A percentile compares a stretch with the other conserved stretches of the same genome.
phyloP scores from a whole-genome alignment of 92 coral and sea anemone genomes.

The Siderastrea radians region DNA sequence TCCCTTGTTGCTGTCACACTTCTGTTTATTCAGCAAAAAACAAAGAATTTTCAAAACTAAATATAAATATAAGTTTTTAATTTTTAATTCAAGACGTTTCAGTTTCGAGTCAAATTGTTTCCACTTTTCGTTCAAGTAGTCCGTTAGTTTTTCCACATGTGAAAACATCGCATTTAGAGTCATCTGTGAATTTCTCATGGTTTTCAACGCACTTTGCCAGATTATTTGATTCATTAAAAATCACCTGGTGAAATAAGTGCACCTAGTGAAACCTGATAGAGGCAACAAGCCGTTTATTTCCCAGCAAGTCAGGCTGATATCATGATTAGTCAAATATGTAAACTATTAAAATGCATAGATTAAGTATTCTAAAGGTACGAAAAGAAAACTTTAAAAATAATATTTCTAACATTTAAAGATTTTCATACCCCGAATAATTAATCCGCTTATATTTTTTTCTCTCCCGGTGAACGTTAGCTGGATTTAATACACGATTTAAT shows the following conservation, averaged over 20 bases:
- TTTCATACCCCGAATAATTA: too few species aligned
- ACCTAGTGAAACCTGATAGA: slow-evolving; percentile 23
- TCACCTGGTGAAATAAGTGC: slow-evolving; percentile 47
- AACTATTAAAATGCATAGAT: neutral
- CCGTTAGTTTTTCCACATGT: neutral
- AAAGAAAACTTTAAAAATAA: neutral
- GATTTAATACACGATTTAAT: too few species aligned
- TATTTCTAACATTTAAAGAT: too few species aligned
- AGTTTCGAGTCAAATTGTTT: neutral
- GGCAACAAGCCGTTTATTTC: slow-evolving; percentile 36
- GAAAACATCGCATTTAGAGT: neutral
- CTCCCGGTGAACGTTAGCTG: too few species aligned
- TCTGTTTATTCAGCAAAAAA: neutral
- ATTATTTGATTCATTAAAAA: slow-evolving; percentile 8
- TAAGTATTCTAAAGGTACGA: neutral
- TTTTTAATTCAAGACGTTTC: neutral
- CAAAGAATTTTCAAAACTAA: neutral
- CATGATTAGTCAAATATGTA: neutral
- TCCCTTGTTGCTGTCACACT: neutral
- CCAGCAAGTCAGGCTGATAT: slow-evolving; percentile 3
- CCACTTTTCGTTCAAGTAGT: neutral
- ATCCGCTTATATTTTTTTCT: too few species aligned
- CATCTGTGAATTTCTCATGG: slow-evolving; percentile 42
- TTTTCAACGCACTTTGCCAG: neutral
- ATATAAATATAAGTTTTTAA: too few species aligned